Evolutionary conservation across 2,888 invertebrate genomes (phyloP).

Genomic region (Eupithecia centaureata): DNA sequence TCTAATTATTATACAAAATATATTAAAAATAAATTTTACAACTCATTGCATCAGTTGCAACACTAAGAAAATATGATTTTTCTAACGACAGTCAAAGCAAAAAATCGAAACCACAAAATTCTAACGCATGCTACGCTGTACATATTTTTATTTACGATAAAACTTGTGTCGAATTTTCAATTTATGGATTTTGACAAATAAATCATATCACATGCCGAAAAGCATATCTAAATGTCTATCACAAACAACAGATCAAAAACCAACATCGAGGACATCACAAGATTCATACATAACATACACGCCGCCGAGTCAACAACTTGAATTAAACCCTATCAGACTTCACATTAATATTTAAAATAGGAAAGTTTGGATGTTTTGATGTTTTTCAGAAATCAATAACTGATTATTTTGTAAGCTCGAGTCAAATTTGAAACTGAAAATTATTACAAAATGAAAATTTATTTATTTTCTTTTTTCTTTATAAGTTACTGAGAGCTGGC

Average conservation of each 20-base stretch:
- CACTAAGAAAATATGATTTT: background rate
- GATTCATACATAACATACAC: background rate
- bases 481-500: too few species aligned
- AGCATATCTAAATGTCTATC: background rate
- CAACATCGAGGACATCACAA: constrained; percentile 1
- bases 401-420: too few species aligned
- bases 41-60: background rate
- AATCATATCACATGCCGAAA: background rate
- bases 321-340: too few species aligned
- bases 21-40: background rate
- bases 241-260: background rate
- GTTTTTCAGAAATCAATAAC: too few species aligned
- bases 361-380: too few species aligned
- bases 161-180: background rate
- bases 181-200: background rate
- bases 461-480: too few species aligned
- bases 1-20: background rate
- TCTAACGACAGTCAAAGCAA: too few species aligned
- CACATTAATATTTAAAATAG: too few species aligned
- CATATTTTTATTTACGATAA: background rate
- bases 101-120: background rate
- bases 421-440: too few species aligned
- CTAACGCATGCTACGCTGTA: background rate
- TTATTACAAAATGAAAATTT: too few species aligned
- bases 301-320: constrained; percentile 3